Evolutionary conservation across 2,888 invertebrate species (phyloP), one percentile per base, ranked within the genome.

Genomic region (Campoletis raptor): DNA sequence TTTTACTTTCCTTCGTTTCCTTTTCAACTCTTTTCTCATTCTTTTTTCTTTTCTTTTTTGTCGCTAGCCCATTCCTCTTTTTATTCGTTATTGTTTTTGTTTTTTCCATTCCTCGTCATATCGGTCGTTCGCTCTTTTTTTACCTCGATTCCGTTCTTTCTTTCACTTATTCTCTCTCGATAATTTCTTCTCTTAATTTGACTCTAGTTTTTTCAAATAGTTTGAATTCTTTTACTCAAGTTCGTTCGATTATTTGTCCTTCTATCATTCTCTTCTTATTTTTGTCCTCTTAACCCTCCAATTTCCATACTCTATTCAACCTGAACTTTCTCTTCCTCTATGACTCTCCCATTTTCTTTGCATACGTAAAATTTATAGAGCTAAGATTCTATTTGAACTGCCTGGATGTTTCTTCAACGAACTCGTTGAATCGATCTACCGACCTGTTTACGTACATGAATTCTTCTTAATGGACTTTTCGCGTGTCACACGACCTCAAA

Each of bases 401-500:
- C 70, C 81, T 74, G 64, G 40, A 42, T 24, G 40, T 69, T 86
- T 70, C 83, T 70, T 57, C 74, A 73, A 66, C 83, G 67, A 80
- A 88, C 81, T 84, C 73, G 72, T 66, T 61, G 81, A 69, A 89
- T 88, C 89, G 89, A 89, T 89, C 85, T 54, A 82, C 73, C 78
- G 78, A 73, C 81, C 89, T 91, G 91, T 91, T 91, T 90, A 90
- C 91, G 90, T 89, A 86, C 77, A 89, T 90, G 90, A 89, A 87
- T 90, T 83, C 88, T 67, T 83, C 88, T 87, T 92, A 92, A 92
- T 92, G 91, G 86, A 89, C 88, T 90, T 90, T 90, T 92, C 90
- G 92, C 92, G 92, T 92, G 92, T 91, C 92, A 91, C 90, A 89
- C 88, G 81, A 54, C 48, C 77, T 83, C 85, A 74, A 80, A 86